phyloP scores from a whole-genome alignment of 2,888 invertebrate genomes.

The Tachystola acroxantha region DNA sequence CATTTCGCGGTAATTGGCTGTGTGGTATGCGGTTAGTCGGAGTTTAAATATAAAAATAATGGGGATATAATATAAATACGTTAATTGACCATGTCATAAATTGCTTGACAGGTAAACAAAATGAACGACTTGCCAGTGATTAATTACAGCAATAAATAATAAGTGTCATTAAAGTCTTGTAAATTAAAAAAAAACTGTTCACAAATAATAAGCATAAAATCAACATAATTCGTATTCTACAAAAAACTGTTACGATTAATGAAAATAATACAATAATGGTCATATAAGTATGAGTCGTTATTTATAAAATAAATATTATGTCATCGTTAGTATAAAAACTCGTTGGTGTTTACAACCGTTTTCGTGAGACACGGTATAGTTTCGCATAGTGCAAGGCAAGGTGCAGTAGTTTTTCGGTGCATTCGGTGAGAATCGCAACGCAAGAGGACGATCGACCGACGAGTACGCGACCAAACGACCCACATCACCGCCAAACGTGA shows the following conservation, averaged over 20 bases:
- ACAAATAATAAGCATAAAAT: too few species aligned
- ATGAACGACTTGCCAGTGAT: not conserved
- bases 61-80: slow-evolving; percentile 10
- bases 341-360: too few species aligned
- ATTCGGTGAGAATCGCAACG: not conserved
- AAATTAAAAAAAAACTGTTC: too few species aligned
- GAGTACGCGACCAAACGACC: slow-evolving; percentile 12
- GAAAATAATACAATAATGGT: too few species aligned
- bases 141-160: too few species aligned
- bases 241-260: too few species aligned
- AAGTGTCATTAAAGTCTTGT: too few species aligned
- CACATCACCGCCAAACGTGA: slow-evolving; percentile 47
- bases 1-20: slow-evolving; percentile 47
- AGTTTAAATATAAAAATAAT: slow-evolving; percentile 22
- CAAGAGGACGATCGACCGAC: not conserved
- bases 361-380: too few species aligned
- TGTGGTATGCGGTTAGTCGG: slow-evolving; percentile 49
- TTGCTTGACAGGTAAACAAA: not conserved
- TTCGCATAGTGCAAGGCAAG: not conserved
- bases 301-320: too few species aligned
- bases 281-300: too few species aligned
- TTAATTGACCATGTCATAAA: slow-evolving; percentile 1
- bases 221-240: too few species aligned
- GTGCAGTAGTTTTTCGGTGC: not conserved
- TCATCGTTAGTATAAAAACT: too few species aligned